Evolutionary conservation across 2,797 vertebrate species (phyloP).

Genomic region (Neomorphus geoffroyi): DNA sequence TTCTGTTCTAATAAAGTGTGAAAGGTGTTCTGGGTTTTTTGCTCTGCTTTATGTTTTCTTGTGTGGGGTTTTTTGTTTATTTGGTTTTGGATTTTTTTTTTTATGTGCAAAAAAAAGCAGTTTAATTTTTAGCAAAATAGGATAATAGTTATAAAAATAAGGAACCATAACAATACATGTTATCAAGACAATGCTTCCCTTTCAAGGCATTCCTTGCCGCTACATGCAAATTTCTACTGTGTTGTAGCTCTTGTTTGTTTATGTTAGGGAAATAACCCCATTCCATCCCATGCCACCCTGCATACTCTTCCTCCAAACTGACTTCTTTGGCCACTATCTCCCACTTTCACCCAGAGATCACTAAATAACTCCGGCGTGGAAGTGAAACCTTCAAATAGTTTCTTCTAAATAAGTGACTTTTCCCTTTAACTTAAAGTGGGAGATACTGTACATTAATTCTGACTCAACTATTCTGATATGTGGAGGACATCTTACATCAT

Average conservation of each 20-base stretch:
- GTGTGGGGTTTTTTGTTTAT: no score
- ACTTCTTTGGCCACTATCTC: background rate
- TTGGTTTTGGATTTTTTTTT: background rate
- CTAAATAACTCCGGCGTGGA: background rate
- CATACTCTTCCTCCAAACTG: background rate
- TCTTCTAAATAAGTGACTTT: background rate
- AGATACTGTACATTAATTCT: background rate
- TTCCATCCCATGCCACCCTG: background rate
- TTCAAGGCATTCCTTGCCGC: background rate
- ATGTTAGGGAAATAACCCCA: background rate
- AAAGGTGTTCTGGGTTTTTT: background rate
- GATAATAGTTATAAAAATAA: background rate
- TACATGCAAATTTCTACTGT: background rate
- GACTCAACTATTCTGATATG: background rate
- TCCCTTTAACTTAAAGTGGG: background rate
- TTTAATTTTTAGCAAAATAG: background rate
- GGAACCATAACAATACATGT: fast-evolving
- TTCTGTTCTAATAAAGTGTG: background rate
- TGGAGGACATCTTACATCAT: background rate
- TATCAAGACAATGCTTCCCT: background rate
- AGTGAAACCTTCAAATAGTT: background rate
- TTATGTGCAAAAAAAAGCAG: background rate
- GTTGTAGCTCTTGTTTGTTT: background rate
- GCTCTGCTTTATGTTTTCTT: background rate
- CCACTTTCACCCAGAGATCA: background rate